Conservation (phyloP, 2,113 vertebrate species). For the Platichthys stellatus region DNA sequence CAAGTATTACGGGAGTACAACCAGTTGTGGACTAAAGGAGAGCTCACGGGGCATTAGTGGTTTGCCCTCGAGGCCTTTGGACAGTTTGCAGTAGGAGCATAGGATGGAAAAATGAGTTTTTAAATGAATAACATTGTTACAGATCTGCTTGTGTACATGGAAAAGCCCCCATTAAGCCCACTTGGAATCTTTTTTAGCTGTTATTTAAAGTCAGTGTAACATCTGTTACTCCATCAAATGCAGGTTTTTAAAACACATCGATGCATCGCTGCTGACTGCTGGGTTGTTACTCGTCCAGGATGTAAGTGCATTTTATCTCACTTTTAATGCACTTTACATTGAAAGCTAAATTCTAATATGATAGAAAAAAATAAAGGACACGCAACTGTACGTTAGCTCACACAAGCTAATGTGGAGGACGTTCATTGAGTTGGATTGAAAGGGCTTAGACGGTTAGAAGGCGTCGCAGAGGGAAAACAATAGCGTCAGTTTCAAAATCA, state of each 20-base stretch:
- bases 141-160: conserved; percentile 37
- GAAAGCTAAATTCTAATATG: not conserved
- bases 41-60: conserved; percentile 8
- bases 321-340: not conserved
- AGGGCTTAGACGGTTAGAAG: not conserved
- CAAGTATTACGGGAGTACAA: conserved; percentile 42
- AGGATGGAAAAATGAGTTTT: conserved; percentile 39
- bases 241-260: not conserved
- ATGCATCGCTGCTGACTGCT: not conserved
- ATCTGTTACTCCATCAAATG: not conserved
- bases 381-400: conserved; percentile 16
- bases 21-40: conserved; percentile 20
- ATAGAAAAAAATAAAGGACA: not conserved
- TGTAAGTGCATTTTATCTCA: not conserved
- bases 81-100: conserved; percentile 25
- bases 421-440: not conserved
- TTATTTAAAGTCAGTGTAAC: not conserved
- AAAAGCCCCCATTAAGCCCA: conserved; percentile 63
- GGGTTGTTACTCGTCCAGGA: too few relatives aligned
- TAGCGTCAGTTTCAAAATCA: too few relatives aligned
- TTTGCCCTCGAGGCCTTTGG: conserved; percentile 6
- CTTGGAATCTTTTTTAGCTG: not conserved
- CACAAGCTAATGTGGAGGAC: conserved; percentile 11
- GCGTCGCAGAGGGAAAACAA: not conserved
- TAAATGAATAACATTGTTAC: conserved; percentile 51